Base-by-base conservation (phyloP, 2,797 vertebrate species). In the Mus spretus region DNA sequence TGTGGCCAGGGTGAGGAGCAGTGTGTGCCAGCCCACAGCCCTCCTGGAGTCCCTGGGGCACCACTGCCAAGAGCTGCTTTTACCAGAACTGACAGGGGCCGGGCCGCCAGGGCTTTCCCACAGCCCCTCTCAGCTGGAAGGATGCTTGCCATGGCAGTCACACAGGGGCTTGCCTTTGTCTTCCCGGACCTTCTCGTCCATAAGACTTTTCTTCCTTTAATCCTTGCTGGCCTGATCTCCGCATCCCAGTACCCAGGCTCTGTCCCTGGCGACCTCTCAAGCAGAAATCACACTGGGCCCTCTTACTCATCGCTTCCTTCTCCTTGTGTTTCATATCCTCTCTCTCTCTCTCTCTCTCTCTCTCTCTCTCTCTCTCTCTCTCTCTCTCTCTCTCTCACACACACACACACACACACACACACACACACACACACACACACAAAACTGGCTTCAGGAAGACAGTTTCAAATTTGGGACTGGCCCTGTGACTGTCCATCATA, bases 81-180 rank as follows among this genome's bases (percentile, higher is more conserved):
- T 92, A 63, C 89, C 0, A 2, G 11, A 53, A 84, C 83, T 74
- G 91, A 55, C 57, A 53, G 93, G 81, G 83, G 20, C 92, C 31
- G 0, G 79, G 93, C 9, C 20, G 11, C 47, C 26, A 0, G 22
- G 26, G 1, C 93, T 89, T 96, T 97, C 97, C 91, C 97, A 97
- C 91, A 91, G 96, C 0, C 3, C 65, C 59, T 87, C 89, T 19
- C 95, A 7, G 90, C 96, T 14, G 72, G 90, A 74, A n/a, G 44
- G 89, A 28, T 0, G 2, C 86, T 89, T 3, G 61, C 72, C 61
- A 20, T n/a, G 93, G 93, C 59, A 2, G 50, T 24, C 96, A 63
- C 13, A 77, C 94, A 37, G 12, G 8, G 90, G 14, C 47, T 74
- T 0, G 37, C 72, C 17, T 93, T 85, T 90, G 93, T 94, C 90